Base-by-base conservation (phyloP, 2,113 vertebrate genomes). In the Anser cygnoides region DNA sequence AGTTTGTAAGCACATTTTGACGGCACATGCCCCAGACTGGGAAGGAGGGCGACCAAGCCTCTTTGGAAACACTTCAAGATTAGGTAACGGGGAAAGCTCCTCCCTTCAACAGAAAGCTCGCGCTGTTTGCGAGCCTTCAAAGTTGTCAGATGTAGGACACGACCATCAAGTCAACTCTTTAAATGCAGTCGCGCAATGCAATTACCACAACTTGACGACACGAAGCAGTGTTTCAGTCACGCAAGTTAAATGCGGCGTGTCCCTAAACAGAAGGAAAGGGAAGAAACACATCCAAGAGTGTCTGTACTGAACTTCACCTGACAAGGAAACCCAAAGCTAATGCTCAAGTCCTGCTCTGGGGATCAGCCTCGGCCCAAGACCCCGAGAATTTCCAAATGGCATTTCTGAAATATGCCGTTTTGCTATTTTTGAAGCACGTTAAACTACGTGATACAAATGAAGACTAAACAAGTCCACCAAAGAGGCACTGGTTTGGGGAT, bases 1-100 rank as follows among this genome's bases (percentile, higher is more conserved):
- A 1, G 68, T 91, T 87, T 92, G 92, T 87, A 94, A 93, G 95
- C 94, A 61, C 61, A 59, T 87, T 92, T 74, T 86, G 82, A 90
- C 33, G 59, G 90, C 93, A 94, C 39, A 84, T 25, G 90, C 57
- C 55, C 55, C 33, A 20, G 41, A 58, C 57, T 37, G 43, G 74
- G 13, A 61, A 21, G 57, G 23, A 61, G 26, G 75, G 29, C 18
- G 35, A 39, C 39, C 28, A 17, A 31, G 26, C 37, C 59, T 52
- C 28, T 39, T 39, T 41, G 59, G 21, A 33, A 78, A 78, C 13
- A 19, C 29, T 52, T 63, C 37, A 90, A 74, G 21, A 50, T 89
- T 72, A 92, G 86, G 73, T 44, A 94, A 89, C 83, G 81, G 46
- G 71, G 26, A 59, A 89, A 70, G 61, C 61, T 92, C 86, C 80